Conservation (phyloP, 2,113 vertebrate species). For the Ondatra zibethicus region DNA sequence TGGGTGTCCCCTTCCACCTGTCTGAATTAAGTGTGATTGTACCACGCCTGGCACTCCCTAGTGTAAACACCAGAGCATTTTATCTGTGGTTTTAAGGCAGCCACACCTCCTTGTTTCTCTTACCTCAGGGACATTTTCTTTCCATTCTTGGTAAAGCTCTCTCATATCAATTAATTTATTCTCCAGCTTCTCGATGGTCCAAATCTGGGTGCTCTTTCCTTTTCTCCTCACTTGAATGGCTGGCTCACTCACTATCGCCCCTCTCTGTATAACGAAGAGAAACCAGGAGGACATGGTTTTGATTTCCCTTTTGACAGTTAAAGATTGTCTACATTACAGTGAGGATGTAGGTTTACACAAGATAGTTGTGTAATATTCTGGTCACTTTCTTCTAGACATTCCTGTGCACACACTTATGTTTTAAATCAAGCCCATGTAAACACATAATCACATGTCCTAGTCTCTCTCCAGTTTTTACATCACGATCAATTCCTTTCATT, state of each 20-base stretch:
- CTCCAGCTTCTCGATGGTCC: slow-evolving; percentile 98
- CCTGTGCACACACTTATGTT: background rate
- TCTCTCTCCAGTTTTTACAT: background rate
- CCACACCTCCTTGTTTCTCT: background rate
- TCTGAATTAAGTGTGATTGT: no score
- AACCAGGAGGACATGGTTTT: background rate
- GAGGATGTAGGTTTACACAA: background rate
- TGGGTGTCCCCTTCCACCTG: background rate
- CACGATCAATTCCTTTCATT: background rate
- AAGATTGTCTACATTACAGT: background rate
- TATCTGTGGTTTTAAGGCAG: background rate
- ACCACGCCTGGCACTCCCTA: background rate
- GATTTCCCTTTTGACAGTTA: background rate
- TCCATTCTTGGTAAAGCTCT: slow-evolving; percentile 98
- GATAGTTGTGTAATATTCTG: background rate
- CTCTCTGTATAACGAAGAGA: slow-evolving; percentile 87
- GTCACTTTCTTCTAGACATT: background rate
- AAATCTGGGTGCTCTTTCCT: slow-evolving; percentile 95
- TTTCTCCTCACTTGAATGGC: slow-evolving; percentile 97
- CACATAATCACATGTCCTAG: background rate
- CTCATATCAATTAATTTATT: slow-evolving; percentile 99
- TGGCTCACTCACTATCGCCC: slow-evolving; percentile 97
- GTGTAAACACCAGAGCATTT: background rate
- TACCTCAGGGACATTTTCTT: slow-evolving; percentile 91
- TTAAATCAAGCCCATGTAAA: slow-evolving; percentile 30